Evolutionary conservation across 2,113 vertebrate genomes (phyloP).

Genomic region (Otocyon megalotis): DNA sequence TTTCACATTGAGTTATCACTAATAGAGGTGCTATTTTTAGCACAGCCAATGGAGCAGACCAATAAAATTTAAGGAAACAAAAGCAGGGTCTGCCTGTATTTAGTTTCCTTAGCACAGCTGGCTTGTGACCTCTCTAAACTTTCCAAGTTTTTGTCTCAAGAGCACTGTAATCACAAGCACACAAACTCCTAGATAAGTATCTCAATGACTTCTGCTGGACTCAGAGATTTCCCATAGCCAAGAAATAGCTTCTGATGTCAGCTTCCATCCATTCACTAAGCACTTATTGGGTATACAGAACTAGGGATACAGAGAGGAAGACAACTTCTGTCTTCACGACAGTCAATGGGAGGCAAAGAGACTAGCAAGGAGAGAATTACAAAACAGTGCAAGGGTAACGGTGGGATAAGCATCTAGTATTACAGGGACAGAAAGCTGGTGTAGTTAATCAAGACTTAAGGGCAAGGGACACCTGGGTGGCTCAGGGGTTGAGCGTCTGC

Average conservation of each 20-base stretch:
- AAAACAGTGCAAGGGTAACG: background rate
- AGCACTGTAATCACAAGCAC: slow-evolving; percentile 55
- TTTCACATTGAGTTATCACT: slow-evolving; percentile 54
- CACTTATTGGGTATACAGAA: background rate
- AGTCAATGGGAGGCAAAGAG: slow-evolving; percentile 3
- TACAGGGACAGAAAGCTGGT: background rate
- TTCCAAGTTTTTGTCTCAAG: slow-evolving; percentile 39
- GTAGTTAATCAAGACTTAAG: background rate
- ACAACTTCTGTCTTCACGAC: slow-evolving; percentile 45
- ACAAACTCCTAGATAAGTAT: background rate
- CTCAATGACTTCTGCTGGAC: background rate
- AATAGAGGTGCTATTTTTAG: slow-evolving; percentile 53
- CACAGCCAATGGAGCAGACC: slow-evolving; percentile 26
- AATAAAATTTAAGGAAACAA: slow-evolving; percentile 46
- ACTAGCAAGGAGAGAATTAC: background rate
- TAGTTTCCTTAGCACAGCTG: slow-evolving; percentile 31
- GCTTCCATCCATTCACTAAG: slow-evolving; percentile 41
- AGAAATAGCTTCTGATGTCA: slow-evolving; percentile 43
- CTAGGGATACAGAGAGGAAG: background rate
- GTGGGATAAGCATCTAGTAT: background rate
- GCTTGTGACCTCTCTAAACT: slow-evolving; percentile 36
- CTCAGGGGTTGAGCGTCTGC: too few relatives aligned
- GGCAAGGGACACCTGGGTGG: too few relatives aligned
- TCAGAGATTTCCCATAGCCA: slow-evolving; percentile 57
- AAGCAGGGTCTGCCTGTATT: slow-evolving; percentile 28